phyloP scores from a whole-genome alignment of 1,140 invertebrate genomes.

The Hermetia illucens region DNA sequence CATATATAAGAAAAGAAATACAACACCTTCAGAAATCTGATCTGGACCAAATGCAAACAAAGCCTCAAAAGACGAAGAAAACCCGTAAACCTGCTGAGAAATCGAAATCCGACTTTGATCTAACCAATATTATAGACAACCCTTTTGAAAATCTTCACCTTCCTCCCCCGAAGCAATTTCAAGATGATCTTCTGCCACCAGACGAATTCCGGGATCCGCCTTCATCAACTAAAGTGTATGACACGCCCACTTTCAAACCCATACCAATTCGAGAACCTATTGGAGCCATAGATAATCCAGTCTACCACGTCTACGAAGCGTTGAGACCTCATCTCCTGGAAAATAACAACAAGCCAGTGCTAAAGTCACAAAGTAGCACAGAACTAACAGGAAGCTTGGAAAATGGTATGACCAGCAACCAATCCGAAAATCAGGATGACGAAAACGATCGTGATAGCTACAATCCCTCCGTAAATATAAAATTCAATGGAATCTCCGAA shows the following conservation, averaged over 20 bases:
- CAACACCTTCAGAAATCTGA: neutral
- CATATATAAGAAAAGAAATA: neutral
- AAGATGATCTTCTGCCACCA: constrained; percentile 59
- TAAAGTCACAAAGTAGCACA: constrained; percentile 42
- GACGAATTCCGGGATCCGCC: constrained; percentile 52
- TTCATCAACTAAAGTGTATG: constrained; percentile 10
- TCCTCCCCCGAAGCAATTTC: constrained; percentile 71
- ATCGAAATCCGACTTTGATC: constrained; percentile 38
- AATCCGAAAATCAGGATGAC: constrained; percentile 18
- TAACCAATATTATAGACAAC: constrained; percentile 35
- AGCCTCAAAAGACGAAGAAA: neutral
- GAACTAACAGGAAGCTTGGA: constrained; percentile 33
- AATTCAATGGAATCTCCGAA: constrained; percentile 3
- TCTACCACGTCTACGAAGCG: constrained; percentile 67
- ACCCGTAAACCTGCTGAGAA: constrained; percentile 25
- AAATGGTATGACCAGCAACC: neutral
- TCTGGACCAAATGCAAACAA: neutral
- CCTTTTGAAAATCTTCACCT: constrained; percentile 59
- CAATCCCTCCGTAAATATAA: neutral
- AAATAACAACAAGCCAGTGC: constrained; percentile 30
- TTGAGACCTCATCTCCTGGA: constrained; percentile 33
- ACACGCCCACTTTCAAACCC: neutral
- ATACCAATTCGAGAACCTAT: constrained; percentile 13
- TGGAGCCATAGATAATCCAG: constrained; percentile 50
- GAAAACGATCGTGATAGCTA: no score